A percentile compares a stretch with the other conserved stretches of the same genome.
phyloP scores from a whole-genome alignment of 2,888 invertebrate genomes.

The Euclidia mi region DNA sequence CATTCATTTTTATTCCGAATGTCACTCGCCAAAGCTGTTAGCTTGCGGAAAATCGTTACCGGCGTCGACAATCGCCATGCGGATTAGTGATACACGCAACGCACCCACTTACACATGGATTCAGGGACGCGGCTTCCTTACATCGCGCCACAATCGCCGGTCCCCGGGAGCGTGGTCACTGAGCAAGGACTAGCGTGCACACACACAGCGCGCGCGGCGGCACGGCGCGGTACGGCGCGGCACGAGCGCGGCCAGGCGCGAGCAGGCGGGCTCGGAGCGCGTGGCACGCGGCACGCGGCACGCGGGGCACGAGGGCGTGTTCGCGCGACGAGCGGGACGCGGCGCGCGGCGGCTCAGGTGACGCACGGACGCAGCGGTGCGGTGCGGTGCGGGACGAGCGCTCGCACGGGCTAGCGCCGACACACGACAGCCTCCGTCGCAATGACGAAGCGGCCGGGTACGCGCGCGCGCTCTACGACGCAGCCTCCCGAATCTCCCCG shows the following conservation, averaged over 20 bases:
- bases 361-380: slow-evolving; percentile 66
- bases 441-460: slow-evolving; percentile 89
- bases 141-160: slow-evolving; percentile 92
- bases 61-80: slow-evolving; percentile 74
- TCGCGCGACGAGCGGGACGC: slow-evolving; percentile 51
- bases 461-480: slow-evolving; percentile 87
- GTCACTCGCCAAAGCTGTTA: slow-evolving; percentile 68
- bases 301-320: slow-evolving; percentile 69
- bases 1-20: slow-evolving; percentile 80
- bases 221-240: slow-evolving; percentile 31
- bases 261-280: slow-evolving; percentile 34
- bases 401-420: slow-evolving; percentile 87
- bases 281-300: slow-evolving; percentile 30
- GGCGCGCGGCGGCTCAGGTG: slow-evolving; percentile 65
- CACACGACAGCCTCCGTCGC: slow-evolving; percentile 89
- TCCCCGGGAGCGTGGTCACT: slow-evolving; percentile 91
- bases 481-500: slow-evolving; percentile 85
- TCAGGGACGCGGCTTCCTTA: slow-evolving; percentile 85
- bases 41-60: slow-evolving; percentile 78
- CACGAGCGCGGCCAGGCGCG: slow-evolving; percentile 27
- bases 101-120: slow-evolving; percentile 88
- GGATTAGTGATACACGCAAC: slow-evolving; percentile 76
- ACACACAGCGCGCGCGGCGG: slow-evolving; percentile 88
- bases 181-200: slow-evolving; percentile 88
- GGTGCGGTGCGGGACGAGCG: slow-evolving; percentile 76